Conservation (phyloP, 2,797 vertebrate genomes). For the Typhlichthys eigenmanni region DNA sequence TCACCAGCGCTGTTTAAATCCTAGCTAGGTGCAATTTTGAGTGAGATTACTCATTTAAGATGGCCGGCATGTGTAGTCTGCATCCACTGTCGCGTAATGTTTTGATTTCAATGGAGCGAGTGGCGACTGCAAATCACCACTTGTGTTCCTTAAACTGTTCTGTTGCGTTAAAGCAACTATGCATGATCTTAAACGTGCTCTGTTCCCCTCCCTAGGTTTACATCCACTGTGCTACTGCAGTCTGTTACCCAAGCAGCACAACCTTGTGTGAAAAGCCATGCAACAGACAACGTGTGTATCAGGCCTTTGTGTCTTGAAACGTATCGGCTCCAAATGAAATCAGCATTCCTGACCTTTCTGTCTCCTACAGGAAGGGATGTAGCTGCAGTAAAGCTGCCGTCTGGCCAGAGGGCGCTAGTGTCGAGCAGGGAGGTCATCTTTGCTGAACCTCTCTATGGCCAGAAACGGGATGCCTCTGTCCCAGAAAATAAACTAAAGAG, state of each 20-base stretch:
- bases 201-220: constrained; percentile 54
- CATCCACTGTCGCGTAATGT: too few relatives aligned
- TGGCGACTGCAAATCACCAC: too few relatives aligned
- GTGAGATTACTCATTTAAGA: too few relatives aligned
- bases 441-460: neutral
- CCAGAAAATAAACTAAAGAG: neutral
- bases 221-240: constrained; percentile 69
- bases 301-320: neutral
- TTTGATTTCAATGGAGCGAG: too few relatives aligned
- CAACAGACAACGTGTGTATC: constrained; percentile 66
- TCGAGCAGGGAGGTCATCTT: constrained; percentile 69
- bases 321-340: neutral
- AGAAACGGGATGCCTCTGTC: neutral
- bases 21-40: too few relatives aligned
- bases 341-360: neutral
- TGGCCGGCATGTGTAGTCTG: too few relatives aligned
- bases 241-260: constrained; percentile 59
- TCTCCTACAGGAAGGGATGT: constrained; percentile 54
- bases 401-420: constrained; percentile 45
- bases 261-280: constrained; percentile 66
- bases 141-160: too few relatives aligned
- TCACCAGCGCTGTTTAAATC: neutral
- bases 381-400: neutral
- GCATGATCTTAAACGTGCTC: too few relatives aligned
- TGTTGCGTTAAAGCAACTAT: too few relatives aligned